Evolutionary conservation across 2,888 invertebrate species (phyloP).

Genomic region (Eubasilissa splendida): DNA sequence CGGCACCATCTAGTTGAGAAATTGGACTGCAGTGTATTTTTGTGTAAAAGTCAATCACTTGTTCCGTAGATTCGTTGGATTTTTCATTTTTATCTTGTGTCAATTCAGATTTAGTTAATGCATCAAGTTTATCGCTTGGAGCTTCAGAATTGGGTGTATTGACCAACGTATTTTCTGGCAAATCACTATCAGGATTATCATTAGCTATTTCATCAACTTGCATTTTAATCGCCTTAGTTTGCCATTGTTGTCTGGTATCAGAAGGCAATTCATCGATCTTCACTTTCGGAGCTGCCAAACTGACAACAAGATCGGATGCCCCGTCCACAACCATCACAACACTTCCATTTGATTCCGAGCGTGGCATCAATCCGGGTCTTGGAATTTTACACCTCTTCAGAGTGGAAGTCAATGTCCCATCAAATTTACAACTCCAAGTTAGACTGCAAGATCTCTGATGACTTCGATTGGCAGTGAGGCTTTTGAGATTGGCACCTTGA

Average conservation of each 20-base stretch:
- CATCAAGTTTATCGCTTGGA: background rate
- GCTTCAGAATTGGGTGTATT: conserved; percentile 12
- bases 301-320: conserved; percentile 59
- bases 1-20: conserved; percentile 80
- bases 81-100: conserved; percentile 63
- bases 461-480: conserved; percentile 70
- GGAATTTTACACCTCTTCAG: conserved; percentile 80
- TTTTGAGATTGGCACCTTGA: conserved; percentile 70
- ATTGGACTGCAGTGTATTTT: conserved; percentile 74
- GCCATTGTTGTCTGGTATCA: conserved; percentile 46
- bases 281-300: conserved; percentile 43
- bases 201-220: conserved; percentile 10
- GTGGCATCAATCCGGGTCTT: conserved; percentile 57
- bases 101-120: conserved; percentile 20
- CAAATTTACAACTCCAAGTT: conserved; percentile 81
- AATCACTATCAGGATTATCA: conserved; percentile 16
- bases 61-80: conserved; percentile 68
- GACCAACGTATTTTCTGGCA: conserved; percentile 3
- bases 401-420: conserved; percentile 74
- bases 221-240: conserved; percentile 45
- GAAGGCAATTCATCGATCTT: conserved; percentile 50
- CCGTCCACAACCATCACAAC: conserved; percentile 62
- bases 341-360: conserved; percentile 61
- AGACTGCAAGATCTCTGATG: conserved; percentile 80
- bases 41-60: conserved; percentile 72